Conservation (phyloP, 2,113 vertebrate species). For the Pygoscelis antarcticus region DNA sequence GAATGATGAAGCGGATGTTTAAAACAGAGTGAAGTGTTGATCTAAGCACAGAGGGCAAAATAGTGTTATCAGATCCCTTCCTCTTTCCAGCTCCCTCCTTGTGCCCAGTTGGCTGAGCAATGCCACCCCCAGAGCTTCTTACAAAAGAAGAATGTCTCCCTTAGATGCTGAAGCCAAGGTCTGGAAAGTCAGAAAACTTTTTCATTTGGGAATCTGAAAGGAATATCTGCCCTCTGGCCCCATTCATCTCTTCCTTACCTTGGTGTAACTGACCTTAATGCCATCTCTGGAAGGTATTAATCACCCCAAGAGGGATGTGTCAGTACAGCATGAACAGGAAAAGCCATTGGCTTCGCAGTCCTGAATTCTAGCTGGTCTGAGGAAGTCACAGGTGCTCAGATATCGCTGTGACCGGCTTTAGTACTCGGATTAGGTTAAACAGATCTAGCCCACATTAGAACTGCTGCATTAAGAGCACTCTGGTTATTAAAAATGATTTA, state of each 20-base stretch:
- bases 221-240: background rate
- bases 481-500: conserved; percentile 44
- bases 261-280: background rate
- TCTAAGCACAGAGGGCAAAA: conserved; percentile 45
- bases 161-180: background rate
- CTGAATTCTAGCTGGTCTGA: conserved; percentile 36
- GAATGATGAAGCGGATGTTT: conserved; percentile 61
- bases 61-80: conserved; percentile 52
- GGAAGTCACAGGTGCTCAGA: conserved; percentile 59
- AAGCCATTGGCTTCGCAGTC: conserved; percentile 20
- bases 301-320: background rate
- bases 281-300: conserved; percentile 13
- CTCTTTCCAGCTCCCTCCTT: conserved; percentile 32
- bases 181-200: background rate
- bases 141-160: background rate
- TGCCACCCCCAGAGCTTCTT: background rate
- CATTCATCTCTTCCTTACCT: background rate
- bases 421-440: conserved; percentile 51
- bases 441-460: conserved; percentile 22
- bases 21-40: conserved; percentile 46
- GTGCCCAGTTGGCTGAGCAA: background rate
- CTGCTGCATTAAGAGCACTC: conserved; percentile 17
- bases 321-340: conserved; percentile 17
- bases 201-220: background rate
- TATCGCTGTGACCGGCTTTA: conserved; percentile 31